A percentile compares a stretch with the other conserved stretches of the same genome.
Conservation (phyloP, 2,888 invertebrate species). For the Frankliniella intonsa region DNA sequence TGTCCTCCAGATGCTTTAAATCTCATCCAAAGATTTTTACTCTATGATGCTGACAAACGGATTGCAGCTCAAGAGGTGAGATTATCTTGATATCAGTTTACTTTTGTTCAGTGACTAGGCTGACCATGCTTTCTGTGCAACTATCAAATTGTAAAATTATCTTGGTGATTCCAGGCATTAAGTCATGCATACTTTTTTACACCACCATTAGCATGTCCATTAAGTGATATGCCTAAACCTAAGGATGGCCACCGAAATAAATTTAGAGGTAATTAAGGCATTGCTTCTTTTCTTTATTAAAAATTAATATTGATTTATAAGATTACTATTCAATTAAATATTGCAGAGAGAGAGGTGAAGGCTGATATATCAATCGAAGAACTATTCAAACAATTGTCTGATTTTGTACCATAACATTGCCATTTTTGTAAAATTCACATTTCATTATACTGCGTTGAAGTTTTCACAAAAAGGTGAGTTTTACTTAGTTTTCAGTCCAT, state of each 20-base stretch:
- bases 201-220: slow-evolving; percentile 59
- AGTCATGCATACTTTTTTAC: slow-evolving; percentile 67
- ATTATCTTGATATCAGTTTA: slow-evolving; percentile 23
- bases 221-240: slow-evolving; percentile 66
- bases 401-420: background rate
- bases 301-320: background rate
- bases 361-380: slow-evolving; percentile 5
- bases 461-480: too few species aligned
- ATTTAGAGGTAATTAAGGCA: slow-evolving; percentile 33
- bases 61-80: slow-evolving; percentile 66
- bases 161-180: slow-evolving; percentile 58
- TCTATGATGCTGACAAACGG: slow-evolving; percentile 74
- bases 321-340: background rate
- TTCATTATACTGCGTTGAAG: too few species aligned
- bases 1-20: slow-evolving; percentile 66
- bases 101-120: background rate
- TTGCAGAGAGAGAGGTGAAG: background rate
- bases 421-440: too few species aligned
- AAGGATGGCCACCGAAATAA: slow-evolving; percentile 40
- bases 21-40: slow-evolving; percentile 70
- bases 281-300: background rate
- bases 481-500: too few species aligned
- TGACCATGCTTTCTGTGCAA: background rate
- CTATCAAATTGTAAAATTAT: background rate
- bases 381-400: background rate